Conservation (phyloP, 2,113 vertebrate species). For the Nothocercus nigrocapillus region DNA sequence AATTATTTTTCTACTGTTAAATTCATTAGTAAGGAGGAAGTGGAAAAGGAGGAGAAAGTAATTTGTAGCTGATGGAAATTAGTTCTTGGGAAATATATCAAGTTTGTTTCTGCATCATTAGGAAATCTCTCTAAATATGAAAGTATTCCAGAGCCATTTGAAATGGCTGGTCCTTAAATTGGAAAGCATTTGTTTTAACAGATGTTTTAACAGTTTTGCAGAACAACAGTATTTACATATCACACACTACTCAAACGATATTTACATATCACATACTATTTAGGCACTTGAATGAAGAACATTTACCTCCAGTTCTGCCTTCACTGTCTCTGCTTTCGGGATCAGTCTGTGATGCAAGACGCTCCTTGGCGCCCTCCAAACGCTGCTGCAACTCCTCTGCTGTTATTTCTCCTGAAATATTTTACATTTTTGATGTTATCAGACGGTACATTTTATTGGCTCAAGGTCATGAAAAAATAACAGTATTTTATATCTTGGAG, state of each 20-base stretch:
- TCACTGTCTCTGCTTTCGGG: conserved; percentile 76
- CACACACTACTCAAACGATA: neutral
- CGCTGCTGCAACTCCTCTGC: conserved; percentile 92
- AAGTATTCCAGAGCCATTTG: neutral
- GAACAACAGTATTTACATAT: neutral
- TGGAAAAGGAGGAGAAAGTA: neutral
- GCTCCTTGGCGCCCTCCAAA: conserved; percentile 89
- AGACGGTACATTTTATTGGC: neutral
- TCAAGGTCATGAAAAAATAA: conserved; percentile 1
- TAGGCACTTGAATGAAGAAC: neutral
- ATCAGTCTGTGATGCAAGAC: conserved; percentile 82
- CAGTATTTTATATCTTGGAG: neutral
- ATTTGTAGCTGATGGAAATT: neutral
- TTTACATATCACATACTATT: neutral
- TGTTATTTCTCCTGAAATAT: conserved; percentile 90
- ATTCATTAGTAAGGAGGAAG: neutral
- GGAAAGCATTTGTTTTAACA: neutral
- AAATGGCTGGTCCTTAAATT: neutral
- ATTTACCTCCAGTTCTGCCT: conserved; percentile 75
- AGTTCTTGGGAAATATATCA: neutral
- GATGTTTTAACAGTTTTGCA: neutral
- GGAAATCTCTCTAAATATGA: neutral
- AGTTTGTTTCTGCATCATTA: neutral
- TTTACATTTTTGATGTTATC: neutral
- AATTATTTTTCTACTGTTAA: neutral